phyloP scores from a whole-genome alignment of 2,113 vertebrate species.

The Chinchilla lanigera region DNA sequence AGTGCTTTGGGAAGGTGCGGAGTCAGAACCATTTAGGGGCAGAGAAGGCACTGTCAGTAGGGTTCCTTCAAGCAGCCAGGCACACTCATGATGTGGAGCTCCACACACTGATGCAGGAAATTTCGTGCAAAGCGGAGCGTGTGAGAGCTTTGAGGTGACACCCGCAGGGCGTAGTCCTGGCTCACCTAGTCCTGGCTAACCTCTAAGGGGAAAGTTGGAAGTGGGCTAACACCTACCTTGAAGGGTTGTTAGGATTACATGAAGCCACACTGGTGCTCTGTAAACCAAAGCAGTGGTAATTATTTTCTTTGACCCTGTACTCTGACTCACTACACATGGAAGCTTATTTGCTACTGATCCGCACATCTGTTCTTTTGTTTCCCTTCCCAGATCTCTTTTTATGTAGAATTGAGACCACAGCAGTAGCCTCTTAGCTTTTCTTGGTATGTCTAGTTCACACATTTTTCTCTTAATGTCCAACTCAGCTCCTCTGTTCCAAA shows the following conservation, averaged over 20 bases:
- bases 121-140: not conserved
- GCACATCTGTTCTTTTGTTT: not conserved
- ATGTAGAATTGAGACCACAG: not conserved
- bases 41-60: too few relatives aligned
- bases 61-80: not conserved
- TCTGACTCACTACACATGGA: not conserved
- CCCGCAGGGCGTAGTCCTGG: too few relatives aligned
- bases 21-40: not conserved
- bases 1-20: not conserved
- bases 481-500: not conserved
- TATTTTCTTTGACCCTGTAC: not conserved
- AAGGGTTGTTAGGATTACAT: not conserved
- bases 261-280: not conserved
- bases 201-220: not conserved
- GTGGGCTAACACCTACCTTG: not conserved
- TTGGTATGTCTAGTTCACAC: not conserved
- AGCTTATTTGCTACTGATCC: not conserved
- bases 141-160: not conserved
- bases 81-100: fast-evolving
- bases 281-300: not conserved
- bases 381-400: not conserved
- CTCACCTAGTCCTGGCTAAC: too few relatives aligned
- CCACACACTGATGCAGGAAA: fast-evolving
- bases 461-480: not conserved
- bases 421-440: not conserved